Base-by-base conservation (phyloP, 1,140 invertebrate species). In the Pteromalus puparum region DNA sequence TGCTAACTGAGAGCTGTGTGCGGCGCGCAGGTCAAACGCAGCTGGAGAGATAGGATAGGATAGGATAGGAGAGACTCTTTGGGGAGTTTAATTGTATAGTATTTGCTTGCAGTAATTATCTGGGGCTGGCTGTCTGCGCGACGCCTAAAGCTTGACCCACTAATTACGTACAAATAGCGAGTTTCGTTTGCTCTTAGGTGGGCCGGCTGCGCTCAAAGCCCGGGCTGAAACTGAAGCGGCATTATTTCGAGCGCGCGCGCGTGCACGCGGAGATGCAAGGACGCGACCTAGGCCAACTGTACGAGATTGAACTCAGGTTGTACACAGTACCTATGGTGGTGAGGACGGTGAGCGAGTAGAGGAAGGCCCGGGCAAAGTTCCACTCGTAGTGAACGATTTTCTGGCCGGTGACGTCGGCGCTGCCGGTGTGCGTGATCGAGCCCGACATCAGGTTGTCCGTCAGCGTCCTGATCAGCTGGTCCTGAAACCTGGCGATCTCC, bases 331-430 rank as follows among this genome's bases (percentile, higher is more conserved):
- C 98, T 90, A 99, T 99, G 84, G 98, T 99, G 5, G 98, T 99
- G 61, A 99, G 95, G 74, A 99, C 97, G 26, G 98, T 99, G 78
- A 99, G 94, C 21, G 98, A 99, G 93, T 99, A 99, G 28, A 99
- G 95, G 92, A 99, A 99, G 21, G 98, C 97, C 90, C 97, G 97
- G 30, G 97, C 97, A 90, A 99, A 98, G 88, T 97, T 98, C 97
- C 97, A 99, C 89, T 98, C 96, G 90, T 96, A 96, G 38, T 96
- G 90, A 88, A 87, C 85, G 78, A 89, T 85, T 82, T 89, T 89
- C 87, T 89, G 87, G 67, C 90, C 90, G 30, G 89, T 90, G 42
- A 90, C 90, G 76, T 89, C 89, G 77, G 91, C 90, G 79, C 88
- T 89, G 75, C 30, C 74, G 2, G 85, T 76, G 12, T 84, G 83